Evolutionary conservation across 2,797 vertebrate genomes (phyloP).

Genomic region (Pristis pectinata): DNA sequence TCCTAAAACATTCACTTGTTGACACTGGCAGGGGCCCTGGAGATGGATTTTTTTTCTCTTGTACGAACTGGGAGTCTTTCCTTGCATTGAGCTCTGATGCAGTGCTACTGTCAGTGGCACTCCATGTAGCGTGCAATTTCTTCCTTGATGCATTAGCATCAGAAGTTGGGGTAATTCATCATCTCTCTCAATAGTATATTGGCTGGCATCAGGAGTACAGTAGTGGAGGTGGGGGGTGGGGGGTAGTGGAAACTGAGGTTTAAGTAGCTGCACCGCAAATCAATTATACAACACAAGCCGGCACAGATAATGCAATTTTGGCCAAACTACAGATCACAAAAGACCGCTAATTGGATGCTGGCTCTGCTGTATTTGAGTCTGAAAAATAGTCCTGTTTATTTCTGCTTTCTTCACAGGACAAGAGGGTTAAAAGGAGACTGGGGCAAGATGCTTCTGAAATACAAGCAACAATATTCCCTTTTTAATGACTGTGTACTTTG

Average conservation of each 20-base stretch:
- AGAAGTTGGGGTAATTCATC: constrained; percentile 69
- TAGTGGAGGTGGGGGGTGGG: constrained; percentile 47
- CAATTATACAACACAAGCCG: constrained; percentile 79
- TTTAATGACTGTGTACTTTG: neutral
- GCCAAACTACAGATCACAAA: constrained; percentile 66
- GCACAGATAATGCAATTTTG: constrained; percentile 61
- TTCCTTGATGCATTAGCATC: constrained; percentile 67
- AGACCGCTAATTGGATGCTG: constrained; percentile 64
- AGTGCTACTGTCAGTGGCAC: constrained; percentile 46
- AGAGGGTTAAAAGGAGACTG: neutral
- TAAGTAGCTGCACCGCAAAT: constrained; percentile 69
- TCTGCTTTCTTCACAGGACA: constrained; percentile 22
- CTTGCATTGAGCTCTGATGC: constrained; percentile 40
- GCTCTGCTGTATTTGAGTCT: constrained; percentile 44
- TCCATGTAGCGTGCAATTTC: constrained; percentile 45
- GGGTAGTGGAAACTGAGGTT: constrained; percentile 48
- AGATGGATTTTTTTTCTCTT: neutral
- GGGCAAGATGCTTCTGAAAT: neutral
- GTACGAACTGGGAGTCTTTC: constrained; percentile 33
- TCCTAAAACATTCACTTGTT: constrained; percentile 37
- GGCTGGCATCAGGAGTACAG: constrained; percentile 64
- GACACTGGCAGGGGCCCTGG: constrained; percentile 34
- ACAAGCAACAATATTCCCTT: neutral
- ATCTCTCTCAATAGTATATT: constrained; percentile 66
- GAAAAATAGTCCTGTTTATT: neutral